Evolutionary conservation across 2,113 vertebrate species (phyloP).

Genomic region (Isurus oxyrinchus): DNA sequence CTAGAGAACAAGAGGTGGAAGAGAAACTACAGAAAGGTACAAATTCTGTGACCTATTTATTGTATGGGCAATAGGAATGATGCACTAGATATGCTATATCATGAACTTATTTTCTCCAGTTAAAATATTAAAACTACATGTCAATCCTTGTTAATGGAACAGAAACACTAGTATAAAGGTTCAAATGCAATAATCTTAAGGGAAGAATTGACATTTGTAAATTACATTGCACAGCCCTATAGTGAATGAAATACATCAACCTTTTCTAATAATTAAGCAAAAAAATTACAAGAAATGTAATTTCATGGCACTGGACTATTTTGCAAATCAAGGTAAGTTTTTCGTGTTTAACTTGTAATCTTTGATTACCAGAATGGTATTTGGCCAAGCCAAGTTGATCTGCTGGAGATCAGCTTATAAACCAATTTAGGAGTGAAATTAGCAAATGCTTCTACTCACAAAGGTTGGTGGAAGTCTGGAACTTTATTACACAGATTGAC

Average conservation of each 20-base stretch:
- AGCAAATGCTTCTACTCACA: neutral
- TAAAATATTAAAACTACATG: neutral
- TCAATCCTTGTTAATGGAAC: neutral
- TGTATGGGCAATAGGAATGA: neutral
- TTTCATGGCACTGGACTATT: slow-evolving; percentile 55
- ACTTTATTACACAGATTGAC: neutral
- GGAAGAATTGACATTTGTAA: neutral
- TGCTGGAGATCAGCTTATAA: neutral
- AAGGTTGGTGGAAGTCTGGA: neutral
- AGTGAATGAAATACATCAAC: slow-evolving; percentile 44
- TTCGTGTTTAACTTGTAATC: slow-evolving; percentile 41
- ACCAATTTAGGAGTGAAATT: neutral
- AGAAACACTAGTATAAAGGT: neutral
- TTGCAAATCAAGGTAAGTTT: slow-evolving; percentile 57
- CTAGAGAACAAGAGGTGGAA: neutral
- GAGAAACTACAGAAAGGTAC: too few species aligned
- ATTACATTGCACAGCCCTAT: neutral
- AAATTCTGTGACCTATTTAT: neutral
- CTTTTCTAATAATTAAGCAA: slow-evolving; percentile 57
- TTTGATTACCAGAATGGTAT: slow-evolving; percentile 50
- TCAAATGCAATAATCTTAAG: neutral
- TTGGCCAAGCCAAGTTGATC: slow-evolving; percentile 41
- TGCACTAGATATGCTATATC: neutral
- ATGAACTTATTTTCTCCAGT: neutral
- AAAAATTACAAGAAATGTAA: slow-evolving; percentile 43